These are phyloP conservation scores for Thymelicus sylvestris DNA, from an alignment of 2,888 invertebrate species.

Conservation along the genomic window DNA sequence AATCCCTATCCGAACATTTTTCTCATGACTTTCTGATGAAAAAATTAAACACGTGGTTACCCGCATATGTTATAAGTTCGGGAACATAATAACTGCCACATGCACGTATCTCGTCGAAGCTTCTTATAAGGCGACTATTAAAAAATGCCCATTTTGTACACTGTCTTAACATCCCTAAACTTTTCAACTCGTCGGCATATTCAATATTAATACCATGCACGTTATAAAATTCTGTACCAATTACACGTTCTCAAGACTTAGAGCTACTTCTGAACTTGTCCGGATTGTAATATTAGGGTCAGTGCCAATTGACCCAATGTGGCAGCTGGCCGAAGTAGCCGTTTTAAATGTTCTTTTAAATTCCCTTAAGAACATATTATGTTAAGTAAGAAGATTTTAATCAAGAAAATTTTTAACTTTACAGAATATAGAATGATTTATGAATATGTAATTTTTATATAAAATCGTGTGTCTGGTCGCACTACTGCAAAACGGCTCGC, in stretches of 20 bases:
- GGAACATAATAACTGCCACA: slow-evolving; percentile 61
- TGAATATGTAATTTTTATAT: no score
- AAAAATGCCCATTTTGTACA: slow-evolving; percentile 17
- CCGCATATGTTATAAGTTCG: slow-evolving; percentile 64
- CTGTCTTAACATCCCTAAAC: slow-evolving; percentile 43
- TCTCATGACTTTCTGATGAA: slow-evolving; percentile 57
- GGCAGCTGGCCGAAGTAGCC: slow-evolving; percentile 68
- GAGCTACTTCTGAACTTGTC: slow-evolving; percentile 27
- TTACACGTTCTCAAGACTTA: slow-evolving; percentile 16
- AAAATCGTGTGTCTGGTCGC: no score
- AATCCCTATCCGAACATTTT: slow-evolving; percentile 43
- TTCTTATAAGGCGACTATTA: slow-evolving; percentile 25
- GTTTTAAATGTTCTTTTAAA: slow-evolving; percentile 59
- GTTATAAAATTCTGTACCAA: slow-evolving; percentile 13
- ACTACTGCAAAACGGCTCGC: no score
- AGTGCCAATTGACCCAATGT: slow-evolving; percentile 76
- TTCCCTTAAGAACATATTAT: slow-evolving; percentile 4
- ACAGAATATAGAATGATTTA: not conserved
- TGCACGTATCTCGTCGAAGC: slow-evolving; percentile 47
- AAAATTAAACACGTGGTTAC: slow-evolving; percentile 70
- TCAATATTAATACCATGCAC: slow-evolving; percentile 36
- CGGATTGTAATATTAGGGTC: slow-evolving; percentile 64
- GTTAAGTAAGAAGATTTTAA: not conserved
- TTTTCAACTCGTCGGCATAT: slow-evolving; percentile 51
- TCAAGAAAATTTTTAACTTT: not conserved